phyloP scores from a whole-genome alignment of 2,888 invertebrate species.

The Drosophila percnosoma region DNA sequence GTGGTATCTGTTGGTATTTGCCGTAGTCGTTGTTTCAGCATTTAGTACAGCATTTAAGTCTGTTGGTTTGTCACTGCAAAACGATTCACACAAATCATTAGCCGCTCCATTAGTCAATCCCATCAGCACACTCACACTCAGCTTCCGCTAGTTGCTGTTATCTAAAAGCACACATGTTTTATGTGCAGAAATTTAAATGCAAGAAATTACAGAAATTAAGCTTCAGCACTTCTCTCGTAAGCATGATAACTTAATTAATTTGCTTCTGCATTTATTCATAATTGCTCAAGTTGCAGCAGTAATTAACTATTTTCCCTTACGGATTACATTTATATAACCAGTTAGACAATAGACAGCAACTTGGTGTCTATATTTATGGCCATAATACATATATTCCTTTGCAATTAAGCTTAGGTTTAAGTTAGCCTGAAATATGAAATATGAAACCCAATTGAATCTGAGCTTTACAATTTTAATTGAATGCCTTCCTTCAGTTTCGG shows the following conservation, averaged over 20 bases:
- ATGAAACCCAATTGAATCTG: neutral
- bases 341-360: neutral
- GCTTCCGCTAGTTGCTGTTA: neutral
- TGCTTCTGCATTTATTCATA: neutral
- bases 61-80: conserved; percentile 36
- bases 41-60: conserved; percentile 37
- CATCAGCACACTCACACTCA: conserved; percentile 5
- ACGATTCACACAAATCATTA: conserved; percentile 50
- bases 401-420: neutral
- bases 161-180: neutral
- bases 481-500: neutral
- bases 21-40: conserved; percentile 22
- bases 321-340: neutral
- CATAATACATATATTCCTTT: neutral
- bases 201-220: neutral
- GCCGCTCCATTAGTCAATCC: conserved; percentile 39
- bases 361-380: neutral
- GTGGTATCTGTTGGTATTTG: conserved; percentile 16
- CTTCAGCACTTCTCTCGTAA: neutral
- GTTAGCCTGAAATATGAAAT: neutral
- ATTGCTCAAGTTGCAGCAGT: neutral
- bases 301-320: neutral
- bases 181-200: neutral
- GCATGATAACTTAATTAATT: neutral
- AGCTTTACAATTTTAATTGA: neutral